Percentiles rank a stretch among this genome's conserved stretches.
Conservation (phyloP, 2,888 invertebrate species). For the Apomyelois bistriatella region DNA sequence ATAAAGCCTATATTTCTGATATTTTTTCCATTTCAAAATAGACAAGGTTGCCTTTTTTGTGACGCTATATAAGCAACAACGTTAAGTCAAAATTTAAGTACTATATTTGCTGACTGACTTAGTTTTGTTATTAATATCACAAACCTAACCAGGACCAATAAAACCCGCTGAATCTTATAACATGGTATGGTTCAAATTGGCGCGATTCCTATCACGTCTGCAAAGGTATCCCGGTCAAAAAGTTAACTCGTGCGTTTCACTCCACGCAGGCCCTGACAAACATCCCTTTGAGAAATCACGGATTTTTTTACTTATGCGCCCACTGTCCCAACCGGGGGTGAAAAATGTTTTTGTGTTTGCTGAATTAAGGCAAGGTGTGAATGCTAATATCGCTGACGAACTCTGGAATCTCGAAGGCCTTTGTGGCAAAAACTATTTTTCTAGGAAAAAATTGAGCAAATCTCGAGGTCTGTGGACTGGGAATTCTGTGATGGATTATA, state of each 20-base stretch:
- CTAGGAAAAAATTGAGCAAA: background rate
- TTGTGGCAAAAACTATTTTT: background rate
- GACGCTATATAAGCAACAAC: too few species aligned
- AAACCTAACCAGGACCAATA: too few species aligned
- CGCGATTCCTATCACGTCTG: conserved; percentile 65
- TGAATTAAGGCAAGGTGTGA: conserved; percentile 28
- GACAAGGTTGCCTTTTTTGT: too few species aligned
- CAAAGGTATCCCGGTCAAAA: conserved; percentile 75
- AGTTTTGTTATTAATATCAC: too few species aligned
- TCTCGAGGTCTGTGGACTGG: background rate
- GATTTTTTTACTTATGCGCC: conserved; percentile 55
- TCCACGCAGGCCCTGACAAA: conserved; percentile 43
- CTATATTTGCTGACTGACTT: too few species aligned
- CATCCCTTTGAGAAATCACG: conserved; percentile 76
- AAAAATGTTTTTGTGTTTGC: conserved; percentile 35
- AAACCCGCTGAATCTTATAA: background rate
- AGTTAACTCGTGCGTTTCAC: conserved; percentile 71
- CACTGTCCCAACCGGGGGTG: conserved; percentile 35
- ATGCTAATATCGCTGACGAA: conserved; percentile 27
- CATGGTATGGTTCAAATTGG: conserved; percentile 10
- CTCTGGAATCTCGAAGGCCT: background rate
- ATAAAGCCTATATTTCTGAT: too few species aligned
- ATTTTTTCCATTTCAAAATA: too few species aligned
- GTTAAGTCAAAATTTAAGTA: too few species aligned
- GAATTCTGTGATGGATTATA: conserved; percentile 4